A percentile compares a stretch with the other conserved stretches of the same genome.
These are phyloP conservation scores for Psittacula echo DNA, from an alignment of 2,797 vertebrate species.

Conservation along the genomic window DNA sequence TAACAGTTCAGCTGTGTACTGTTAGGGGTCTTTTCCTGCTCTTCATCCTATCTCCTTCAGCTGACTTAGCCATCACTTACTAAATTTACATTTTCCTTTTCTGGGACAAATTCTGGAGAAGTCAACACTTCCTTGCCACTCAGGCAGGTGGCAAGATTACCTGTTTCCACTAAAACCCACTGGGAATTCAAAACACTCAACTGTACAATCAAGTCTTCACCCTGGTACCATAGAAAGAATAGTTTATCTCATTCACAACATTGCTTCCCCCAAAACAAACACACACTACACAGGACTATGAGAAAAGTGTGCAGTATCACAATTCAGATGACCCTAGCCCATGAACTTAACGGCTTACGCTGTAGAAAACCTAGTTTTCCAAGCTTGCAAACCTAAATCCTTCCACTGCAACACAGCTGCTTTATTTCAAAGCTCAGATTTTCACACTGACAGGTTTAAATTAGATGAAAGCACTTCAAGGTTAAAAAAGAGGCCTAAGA, in stretches of 20 bases:
- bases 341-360: neutral
- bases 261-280: neutral
- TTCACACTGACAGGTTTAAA: neutral
- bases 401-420: neutral
- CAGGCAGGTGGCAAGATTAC: neutral
- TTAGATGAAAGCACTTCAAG: neutral
- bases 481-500: neutral
- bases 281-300: rapidly evolving
- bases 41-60: neutral
- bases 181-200: neutral
- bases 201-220: neutral
- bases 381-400: neutral
- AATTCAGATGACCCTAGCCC: neutral
- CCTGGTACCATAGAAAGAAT: neutral
- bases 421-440: neutral
- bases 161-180: neutral
- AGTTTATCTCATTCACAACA: neutral
- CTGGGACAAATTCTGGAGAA: neutral
- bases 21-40: neutral
- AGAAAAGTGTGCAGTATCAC: neutral
- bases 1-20: neutral
- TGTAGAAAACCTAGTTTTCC: neutral
- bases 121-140: neutral
- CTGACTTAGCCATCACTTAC: neutral
- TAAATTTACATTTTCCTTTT: neutral